Percentiles rank a stretch among this genome's conserved stretches.
phyloP scores from a whole-genome alignment of 2,113 vertebrate species.

The Acinonyx jubatus region DNA sequence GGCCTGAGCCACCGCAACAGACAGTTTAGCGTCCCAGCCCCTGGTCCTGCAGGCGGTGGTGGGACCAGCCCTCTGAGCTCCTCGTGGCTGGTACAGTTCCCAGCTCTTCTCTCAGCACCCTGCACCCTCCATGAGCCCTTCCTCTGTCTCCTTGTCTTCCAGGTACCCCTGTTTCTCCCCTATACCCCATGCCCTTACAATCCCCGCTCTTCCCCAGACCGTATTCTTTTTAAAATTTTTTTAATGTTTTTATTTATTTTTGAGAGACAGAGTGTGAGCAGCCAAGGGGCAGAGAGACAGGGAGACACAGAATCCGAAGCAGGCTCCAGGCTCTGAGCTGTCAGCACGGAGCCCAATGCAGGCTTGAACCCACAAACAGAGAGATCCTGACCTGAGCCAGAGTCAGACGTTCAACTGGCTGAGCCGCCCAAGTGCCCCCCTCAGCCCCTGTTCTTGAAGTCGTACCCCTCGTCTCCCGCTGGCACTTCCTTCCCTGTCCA shows the following conservation, averaged over 20 bases:
- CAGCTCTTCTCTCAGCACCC: not conserved
- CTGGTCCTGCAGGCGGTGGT: rapidly evolving
- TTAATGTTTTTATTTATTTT: too few species aligned
- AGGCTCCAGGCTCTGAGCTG: too few species aligned
- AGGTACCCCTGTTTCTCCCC: not conserved
- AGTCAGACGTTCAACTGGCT: too few species aligned
- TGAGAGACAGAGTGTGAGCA: too few species aligned
- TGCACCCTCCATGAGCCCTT: not conserved
- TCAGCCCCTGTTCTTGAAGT: not conserved
- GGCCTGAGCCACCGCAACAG: not conserved
- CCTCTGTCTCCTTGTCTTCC: not conserved
- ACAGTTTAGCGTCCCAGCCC: not conserved
- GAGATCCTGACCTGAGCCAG: too few species aligned
- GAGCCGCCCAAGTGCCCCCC: too few species aligned
- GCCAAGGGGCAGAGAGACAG: too few species aligned
- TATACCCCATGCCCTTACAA: not conserved
- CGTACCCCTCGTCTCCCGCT: not conserved
- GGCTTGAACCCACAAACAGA: too few species aligned
- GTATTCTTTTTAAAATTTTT: not conserved
- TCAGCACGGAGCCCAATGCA: too few species aligned
- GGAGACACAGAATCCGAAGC: too few species aligned
- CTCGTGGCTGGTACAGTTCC: rapidly evolving
- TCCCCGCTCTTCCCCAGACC: not conserved
- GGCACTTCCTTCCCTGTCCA: not conserved
- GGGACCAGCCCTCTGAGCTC: not conserved